Percentiles rank a stretch among this genome's conserved stretches.
Evolutionary conservation across 2,888 invertebrate species (phyloP).

Genomic region (Rhopalosiphum nymphaeae): DNA sequence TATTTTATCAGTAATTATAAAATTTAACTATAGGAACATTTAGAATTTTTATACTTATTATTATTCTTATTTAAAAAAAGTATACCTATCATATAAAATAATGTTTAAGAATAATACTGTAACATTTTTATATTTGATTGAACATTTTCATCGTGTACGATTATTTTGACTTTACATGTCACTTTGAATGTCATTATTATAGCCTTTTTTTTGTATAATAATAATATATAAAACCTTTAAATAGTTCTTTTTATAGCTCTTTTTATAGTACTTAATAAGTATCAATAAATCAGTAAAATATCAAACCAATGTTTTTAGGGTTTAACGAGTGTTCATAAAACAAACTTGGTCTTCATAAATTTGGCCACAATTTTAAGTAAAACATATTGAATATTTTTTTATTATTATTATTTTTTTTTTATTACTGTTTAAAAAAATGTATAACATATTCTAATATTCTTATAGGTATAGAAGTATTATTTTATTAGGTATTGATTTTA

Average conservation of each 20-base stretch:
- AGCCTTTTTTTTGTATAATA: neutral
- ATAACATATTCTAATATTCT: neutral
- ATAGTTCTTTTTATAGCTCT: slow-evolving; percentile 15
- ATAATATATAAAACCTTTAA: neutral
- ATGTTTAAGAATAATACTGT: neutral
- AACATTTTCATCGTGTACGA: neutral
- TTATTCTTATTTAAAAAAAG: neutral
- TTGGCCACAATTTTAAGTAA: neutral
- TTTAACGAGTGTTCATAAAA: slow-evolving; percentile 48
- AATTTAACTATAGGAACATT: neutral
- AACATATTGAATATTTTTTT: neutral
- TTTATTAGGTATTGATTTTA: neutral
- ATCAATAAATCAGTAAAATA: slow-evolving; percentile 15
- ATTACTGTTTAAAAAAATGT: neutral
- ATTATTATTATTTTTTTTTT: neutral
- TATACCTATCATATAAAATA: neutral
- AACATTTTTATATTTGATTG: neutral
- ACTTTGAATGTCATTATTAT: neutral
- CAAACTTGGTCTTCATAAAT: slow-evolving; percentile 11
- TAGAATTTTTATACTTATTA: neutral
- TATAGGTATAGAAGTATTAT: neutral
- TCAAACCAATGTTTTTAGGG: neutral
- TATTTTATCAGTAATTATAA: neutral
- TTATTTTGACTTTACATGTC: neutral
- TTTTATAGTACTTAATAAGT: slow-evolving; percentile 22